These are phyloP conservation scores for Dipus sagitta DNA, from an alignment of 2,797 vertebrate genomes.

Conservation along the genomic window DNA sequence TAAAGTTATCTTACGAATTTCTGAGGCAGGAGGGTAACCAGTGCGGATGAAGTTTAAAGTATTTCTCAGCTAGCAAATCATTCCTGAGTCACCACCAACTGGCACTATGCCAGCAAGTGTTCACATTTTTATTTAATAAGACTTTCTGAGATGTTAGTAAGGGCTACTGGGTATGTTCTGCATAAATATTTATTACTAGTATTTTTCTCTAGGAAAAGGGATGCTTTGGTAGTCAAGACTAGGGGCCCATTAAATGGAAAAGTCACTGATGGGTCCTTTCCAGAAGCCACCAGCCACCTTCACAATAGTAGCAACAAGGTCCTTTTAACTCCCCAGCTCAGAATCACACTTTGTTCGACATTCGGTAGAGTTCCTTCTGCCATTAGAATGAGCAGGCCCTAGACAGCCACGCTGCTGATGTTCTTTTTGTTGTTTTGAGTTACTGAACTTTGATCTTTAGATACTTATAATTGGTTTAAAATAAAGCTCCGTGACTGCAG, in stretches of 20 bases:
- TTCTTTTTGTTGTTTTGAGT: conserved; percentile 26
- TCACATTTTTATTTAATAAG: conserved; percentile 43
- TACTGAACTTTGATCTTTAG: conserved; percentile 63
- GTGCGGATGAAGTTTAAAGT: conserved; percentile 21
- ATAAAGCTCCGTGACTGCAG: conserved; percentile 71
- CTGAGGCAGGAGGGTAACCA: conserved; percentile 16
- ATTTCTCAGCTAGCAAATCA: neutral
- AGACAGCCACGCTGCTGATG: conserved; percentile 1
- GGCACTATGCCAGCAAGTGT: neutral
- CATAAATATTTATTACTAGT: conserved; percentile 72
- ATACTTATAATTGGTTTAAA: conserved; percentile 65
- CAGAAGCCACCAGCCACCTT: neutral
- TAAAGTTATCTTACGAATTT: neutral
- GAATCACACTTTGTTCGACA: neutral
- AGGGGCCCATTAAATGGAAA: conserved; percentile 18
- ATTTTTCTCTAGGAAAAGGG: conserved; percentile 63
- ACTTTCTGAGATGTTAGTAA: conserved; percentile 32
- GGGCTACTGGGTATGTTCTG: neutral
- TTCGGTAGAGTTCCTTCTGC: neutral
- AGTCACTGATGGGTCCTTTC: neutral
- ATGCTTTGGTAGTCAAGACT: conserved; percentile 26
- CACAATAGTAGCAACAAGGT: neutral
- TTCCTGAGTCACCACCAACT: neutral
- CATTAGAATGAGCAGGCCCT: neutral
- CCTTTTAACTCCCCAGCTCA: neutral